Evolutionary conservation across 1,140 invertebrate species (phyloP), one percentile per base, ranked within the genome.

Genomic region (Eciton burchellii): DNA sequence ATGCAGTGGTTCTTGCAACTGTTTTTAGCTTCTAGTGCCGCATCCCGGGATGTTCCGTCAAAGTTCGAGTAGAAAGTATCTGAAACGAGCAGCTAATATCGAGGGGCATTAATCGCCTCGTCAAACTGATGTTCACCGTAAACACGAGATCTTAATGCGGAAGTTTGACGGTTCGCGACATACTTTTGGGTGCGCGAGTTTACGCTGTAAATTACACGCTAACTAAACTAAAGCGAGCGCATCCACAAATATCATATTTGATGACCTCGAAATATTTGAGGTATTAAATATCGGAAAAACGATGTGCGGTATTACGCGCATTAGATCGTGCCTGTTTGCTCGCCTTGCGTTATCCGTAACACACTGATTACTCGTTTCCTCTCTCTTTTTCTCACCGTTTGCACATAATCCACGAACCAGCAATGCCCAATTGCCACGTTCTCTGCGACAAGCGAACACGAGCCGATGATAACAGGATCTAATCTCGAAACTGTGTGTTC

Each of bases 21-120:
- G 54, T 68, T 68, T 29, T 41, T 19, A 35, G 62, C 45, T 54
- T 24, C 35, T 70, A 56, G 43, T 57, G 24, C 12, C 3, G 45
- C n/a, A 41, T 79, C 24, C 21, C 14, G 74, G 63, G 29, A 21
- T 79, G 49, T n/a, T 57, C 21, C n/a, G 47, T 11, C 35, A n/a
- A 21, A 65, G 47, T 59, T 4, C 19, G 26, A 84, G 29, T 85
- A 84, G 82, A 85, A 84, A 85, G 72, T 83, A 57, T 24, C 49
- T 56, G 41, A 56, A 63, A 16, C 21, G 66, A 9, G 11, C 29
- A 56, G 16, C n/a, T 65, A 76, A 63, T 84, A 71, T 84, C 70
- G 54, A 43, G 62, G 65, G 72, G 35, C 35, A 35, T 49, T 83
- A 85, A 71, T 84, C 59, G 68, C 60, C n/a, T 73, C 26, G 70